phyloP scores from a whole-genome alignment of 2,113 vertebrate species.

The Prunella fulvescens region DNA sequence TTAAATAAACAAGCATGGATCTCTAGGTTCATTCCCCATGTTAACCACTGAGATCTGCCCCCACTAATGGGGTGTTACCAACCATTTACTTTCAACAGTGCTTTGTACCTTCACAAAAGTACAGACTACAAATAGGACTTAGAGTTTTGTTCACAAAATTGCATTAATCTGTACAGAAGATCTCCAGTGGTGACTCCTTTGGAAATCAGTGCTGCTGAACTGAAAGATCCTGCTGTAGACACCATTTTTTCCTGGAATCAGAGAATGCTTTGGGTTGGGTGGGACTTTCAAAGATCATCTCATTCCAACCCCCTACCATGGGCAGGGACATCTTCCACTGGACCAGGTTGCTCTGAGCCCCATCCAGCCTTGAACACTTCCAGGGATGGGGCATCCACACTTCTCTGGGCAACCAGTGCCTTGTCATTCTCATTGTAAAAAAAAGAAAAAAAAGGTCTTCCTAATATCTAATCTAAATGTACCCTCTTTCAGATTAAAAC shows the following conservation, averaged over 20 bases:
- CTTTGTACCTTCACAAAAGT: not conserved
- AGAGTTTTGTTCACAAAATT: not conserved
- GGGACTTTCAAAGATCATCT: not conserved
- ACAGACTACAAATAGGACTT: not conserved
- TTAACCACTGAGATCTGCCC: not conserved
- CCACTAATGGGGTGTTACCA: not conserved
- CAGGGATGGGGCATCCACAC: not conserved
- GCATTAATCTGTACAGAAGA: not conserved
- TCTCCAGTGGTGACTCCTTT: not conserved
- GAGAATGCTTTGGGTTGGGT: not conserved
- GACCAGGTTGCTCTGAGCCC: not conserved
- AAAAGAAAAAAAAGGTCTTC: not conserved
- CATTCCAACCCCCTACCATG: rapidly evolving
- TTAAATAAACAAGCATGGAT: not conserved
- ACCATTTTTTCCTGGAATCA: not conserved
- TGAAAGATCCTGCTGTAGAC: not conserved
- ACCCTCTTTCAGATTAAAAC: not conserved
- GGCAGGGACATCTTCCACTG: not conserved
- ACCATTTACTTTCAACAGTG: not conserved
- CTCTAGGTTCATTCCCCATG: not conserved
- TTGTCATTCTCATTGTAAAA: rapidly evolving
- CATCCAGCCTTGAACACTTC: not conserved
- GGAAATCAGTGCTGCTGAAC: not conserved
- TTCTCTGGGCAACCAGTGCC: not conserved
- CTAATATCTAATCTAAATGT: not conserved